Evolutionary conservation across 2,888 invertebrate species (phyloP), one percentile per base, ranked within the genome.

Genomic region (Hydriomena furcata): DNA sequence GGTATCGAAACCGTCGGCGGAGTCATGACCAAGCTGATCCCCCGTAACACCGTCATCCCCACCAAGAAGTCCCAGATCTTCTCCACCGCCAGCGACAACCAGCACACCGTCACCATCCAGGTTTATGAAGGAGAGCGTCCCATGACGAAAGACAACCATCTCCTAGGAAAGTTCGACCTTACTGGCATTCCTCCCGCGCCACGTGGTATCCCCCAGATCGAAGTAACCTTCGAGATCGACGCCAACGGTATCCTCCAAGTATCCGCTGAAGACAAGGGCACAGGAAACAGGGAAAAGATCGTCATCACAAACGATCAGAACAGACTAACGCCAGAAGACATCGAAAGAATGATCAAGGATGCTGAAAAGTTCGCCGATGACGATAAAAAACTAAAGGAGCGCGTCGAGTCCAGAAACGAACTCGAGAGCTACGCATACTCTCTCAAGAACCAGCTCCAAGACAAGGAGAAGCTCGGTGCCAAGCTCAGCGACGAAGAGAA

Each of bases 1-100:
- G 99, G 99, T 88, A 99, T 99, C 76, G 99, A 99, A 90, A 99
- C 99, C 30, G 99, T 99, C 37, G 99, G 99, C 59, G 99, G 99
- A 64, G 99, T 99, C 21, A 99, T 99, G 99, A 99, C 99, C 66
- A 99, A 99, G 82, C 93, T 99, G 45, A 99, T 99, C 79, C 96
- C 97, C 44, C 93, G 99, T 69, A 99, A 99, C 92, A 99, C 99
- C 17, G 98, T 99, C 59, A 99, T 99, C 74, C 99, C 99, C 21
- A 99, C 99, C 43, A 99, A 99, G 92, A 99, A 99, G 84, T 97
- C 98, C 0, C 99, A 99, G 89, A 98, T 99, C 79, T 99, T 99
- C 94, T 98, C 99, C 0, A 99, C 99, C 0, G 99, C 99, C 46
- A 97, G 98, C 20, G 99, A 99, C 84, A 99, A 99, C 87, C 99